Evolutionary conservation across 92 coral and sea anemone species (phyloP), one percentile per base, ranked within the genome.

Genomic region (Palythoa grandis): DNA sequence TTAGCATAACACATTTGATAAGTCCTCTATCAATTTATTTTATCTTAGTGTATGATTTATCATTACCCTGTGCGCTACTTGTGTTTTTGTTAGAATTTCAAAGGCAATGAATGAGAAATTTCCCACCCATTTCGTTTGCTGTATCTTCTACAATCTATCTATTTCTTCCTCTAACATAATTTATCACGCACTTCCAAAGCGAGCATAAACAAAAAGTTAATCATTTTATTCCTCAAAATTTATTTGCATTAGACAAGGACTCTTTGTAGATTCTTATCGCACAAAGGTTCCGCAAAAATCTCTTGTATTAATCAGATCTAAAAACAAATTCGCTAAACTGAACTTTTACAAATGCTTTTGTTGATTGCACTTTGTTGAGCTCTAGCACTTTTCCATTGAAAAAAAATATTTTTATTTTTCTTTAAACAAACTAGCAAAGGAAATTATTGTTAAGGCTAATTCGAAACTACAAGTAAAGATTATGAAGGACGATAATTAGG

Each of bases 171-270:
- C 11, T 66, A n/a, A 68, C 88, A 78, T 76, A 85, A 78, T 82
- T 83, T 79, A 76, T 67, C 72, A 50, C 71, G 58, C 50, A 52
- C 74, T 87, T 76, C 70, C 83, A 79, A 63, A 52, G 25, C 47
- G 56, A 73, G 60, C 40, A 58, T 76, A 67, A 61, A 86, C 78
- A 65, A 70, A 83, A 86, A 84, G 80, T 83, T 78, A 76, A 85
- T 87, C 86, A 72, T 84, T 80, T 80, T 67, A 77, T 74, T 87
- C 84, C 53, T 75, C 19, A 54, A 83, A 40, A 88, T 82, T 89
- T 91, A 87, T 91, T 91, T 83, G 91, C 93, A 74, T 83, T 78
- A 87, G 77, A 83, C 88, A 85, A 87, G 88, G 87, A 82, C 69
- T 84, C 76, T 52, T 82, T 91, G 58, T 77, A 87, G 93, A 91